Evolutionary conservation across 2,888 invertebrate genomes (phyloP), one percentile per base, ranked within the genome.

Genomic region (Lysandra coridon): DNA sequence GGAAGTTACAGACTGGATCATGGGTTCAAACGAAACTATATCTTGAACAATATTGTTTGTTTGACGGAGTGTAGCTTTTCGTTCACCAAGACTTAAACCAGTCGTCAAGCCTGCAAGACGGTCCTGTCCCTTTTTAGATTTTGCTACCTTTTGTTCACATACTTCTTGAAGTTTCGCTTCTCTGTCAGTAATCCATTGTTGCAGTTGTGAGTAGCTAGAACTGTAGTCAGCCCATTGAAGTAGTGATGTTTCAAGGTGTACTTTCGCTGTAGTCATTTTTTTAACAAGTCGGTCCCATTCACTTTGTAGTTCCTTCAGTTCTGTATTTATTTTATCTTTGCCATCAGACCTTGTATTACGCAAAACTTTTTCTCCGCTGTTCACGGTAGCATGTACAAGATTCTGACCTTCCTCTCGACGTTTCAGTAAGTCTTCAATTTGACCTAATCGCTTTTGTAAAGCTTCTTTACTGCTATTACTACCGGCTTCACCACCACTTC

Each of bases 211-310:
- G 88, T 98, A 98, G 80, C 98, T 98, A 79, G 98, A 98, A 88
- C 98, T 98, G 89, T 98, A 99, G 88, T 99, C 98, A 7, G 98
- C 98, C 99, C 99, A 99, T 95, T 99, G 98, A 69, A 99, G 94
- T 17, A 98, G 93, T 84, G 97, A 97, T 0, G 98, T 98, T 90
- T 99, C 99, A 62, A 99, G 91, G 85, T 98, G 97, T 17, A 98
- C 98, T 91, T 98, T 98, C 0, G 98, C 97, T 0, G 97, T 98
- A 0, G 98, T 97, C 95, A 98, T 97, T 90, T 98, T 98, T 91
- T 98, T 98, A 0, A 98, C 97, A 14, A 98, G 94, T 81, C 98
- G 95, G 87, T 98, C 98, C 98, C 99, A 99, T 85, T 99, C 98
- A 80, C 96, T 97, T 92, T 98, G 98, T 53, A 99, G 95, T 86